Percentiles rank a stretch among this genome's conserved stretches.
These are phyloP conservation scores for Eleutherodactylus coqui DNA, from an alignment of 2,797 vertebrate genomes.

Conservation along the genomic window DNA sequence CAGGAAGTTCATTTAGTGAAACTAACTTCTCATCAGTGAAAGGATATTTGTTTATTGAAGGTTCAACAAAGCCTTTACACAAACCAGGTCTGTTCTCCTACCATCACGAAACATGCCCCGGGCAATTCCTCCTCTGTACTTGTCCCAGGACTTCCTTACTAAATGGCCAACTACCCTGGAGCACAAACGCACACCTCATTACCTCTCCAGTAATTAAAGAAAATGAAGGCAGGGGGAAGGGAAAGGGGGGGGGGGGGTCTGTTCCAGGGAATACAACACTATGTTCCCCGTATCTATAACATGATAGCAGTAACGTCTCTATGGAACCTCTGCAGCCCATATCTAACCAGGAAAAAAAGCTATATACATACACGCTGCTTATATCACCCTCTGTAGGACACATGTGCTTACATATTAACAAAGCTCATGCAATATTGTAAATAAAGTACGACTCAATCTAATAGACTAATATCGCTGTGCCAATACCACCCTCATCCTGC, in stretches of 20 bases:
- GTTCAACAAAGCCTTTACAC: conserved; percentile 34
- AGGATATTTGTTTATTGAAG: background rate
- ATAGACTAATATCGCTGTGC: too few relatives aligned
- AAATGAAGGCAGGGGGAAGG: background rate
- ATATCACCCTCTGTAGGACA: background rate
- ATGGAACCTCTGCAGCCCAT: too few relatives aligned
- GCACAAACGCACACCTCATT: background rate
- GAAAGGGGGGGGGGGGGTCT: background rate
- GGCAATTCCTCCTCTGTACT: conserved; percentile 29
- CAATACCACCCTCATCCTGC: background rate
- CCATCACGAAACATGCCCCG: background rate
- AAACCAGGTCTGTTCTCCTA: conserved; percentile 10
- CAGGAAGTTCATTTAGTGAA: background rate
- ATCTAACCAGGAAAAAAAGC: background rate
- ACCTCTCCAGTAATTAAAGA: background rate
- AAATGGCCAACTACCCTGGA: background rate
- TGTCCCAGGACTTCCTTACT: conserved; percentile 27
- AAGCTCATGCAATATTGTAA: background rate
- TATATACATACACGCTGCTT: background rate
- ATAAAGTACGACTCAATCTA: background rate
- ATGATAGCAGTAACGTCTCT: background rate
- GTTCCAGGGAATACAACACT: background rate
- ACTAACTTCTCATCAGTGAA: background rate
- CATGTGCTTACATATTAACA: background rate
- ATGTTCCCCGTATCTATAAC: background rate